Evolutionary conservation across 2,113 vertebrate species (phyloP).

Genomic region (Plecturocebus donacophilus): DNA sequence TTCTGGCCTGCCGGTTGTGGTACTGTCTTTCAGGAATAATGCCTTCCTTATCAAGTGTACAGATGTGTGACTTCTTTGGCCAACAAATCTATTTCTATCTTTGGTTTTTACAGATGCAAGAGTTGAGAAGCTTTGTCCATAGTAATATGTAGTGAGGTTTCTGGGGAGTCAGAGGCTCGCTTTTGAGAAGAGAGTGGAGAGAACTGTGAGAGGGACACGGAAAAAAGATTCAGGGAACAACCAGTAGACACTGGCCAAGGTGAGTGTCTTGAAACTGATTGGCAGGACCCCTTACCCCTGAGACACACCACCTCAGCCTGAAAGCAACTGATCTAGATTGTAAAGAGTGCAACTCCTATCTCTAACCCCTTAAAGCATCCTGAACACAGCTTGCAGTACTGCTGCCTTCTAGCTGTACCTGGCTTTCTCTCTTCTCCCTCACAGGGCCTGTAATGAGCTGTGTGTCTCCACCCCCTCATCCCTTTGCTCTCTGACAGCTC

Average conservation of each 20-base stretch:
- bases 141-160: background rate
- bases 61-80: too few relatives aligned
- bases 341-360: fast-evolving
- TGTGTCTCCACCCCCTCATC: too few relatives aligned
- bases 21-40: too few relatives aligned
- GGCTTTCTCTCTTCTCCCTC: background rate
- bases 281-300: fast-evolving
- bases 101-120: background rate
- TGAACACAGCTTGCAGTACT: background rate
- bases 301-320: fast-evolving
- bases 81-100: background rate
- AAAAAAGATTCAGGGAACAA: background rate
- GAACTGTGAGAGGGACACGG: fast-evolving
- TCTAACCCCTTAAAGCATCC: background rate
- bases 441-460: background rate
- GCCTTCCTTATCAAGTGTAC: too few relatives aligned
- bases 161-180: background rate
- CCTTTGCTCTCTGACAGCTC: background rate
- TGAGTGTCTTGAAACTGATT: fast-evolving
- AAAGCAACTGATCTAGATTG: background rate
- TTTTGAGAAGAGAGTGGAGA: background rate
- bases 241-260: fast-evolving
- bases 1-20: too few relatives aligned
- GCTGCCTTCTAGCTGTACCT: background rate
- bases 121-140: background rate